Conservation (phyloP, 2,113 vertebrate species). For the Seriola rivoliana region DNA sequence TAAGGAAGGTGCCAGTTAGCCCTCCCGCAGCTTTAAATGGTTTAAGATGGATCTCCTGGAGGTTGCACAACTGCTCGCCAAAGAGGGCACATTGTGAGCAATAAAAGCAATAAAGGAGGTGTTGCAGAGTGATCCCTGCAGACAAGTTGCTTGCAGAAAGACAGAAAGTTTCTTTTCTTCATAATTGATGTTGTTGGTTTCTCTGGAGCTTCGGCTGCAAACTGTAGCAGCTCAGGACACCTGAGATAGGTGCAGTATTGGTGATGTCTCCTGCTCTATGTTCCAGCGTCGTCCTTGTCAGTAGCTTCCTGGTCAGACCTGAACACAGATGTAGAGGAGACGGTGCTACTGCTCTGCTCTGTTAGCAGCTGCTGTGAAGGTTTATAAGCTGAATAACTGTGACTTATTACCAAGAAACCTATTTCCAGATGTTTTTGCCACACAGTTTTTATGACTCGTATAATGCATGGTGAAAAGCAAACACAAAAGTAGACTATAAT, state of each 20-base stretch:
- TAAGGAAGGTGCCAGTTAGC: constrained; percentile 44
- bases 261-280: constrained; percentile 31
- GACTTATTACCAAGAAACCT: constrained; percentile 21
- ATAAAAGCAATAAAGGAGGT: constrained; percentile 39
- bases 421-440: constrained; percentile 45
- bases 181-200: not conserved
- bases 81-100: constrained; percentile 39
- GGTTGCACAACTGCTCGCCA: constrained; percentile 43
- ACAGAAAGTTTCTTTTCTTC: not conserved
- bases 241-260: constrained; percentile 47
- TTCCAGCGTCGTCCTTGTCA: constrained; percentile 41
- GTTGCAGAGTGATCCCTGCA: constrained; percentile 14
- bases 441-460: constrained; percentile 9
- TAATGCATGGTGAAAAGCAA: not conserved
- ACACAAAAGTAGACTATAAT: not conserved
- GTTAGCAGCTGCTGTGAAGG: constrained; percentile 47
- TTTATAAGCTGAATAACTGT: constrained; percentile 15
- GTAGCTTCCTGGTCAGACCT: constrained; percentile 5
- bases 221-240: constrained; percentile 5
- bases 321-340: constrained; percentile 22
- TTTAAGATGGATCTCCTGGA: constrained; percentile 63
- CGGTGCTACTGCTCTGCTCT: constrained; percentile 30
- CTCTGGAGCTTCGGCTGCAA: constrained; percentile 7
- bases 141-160: not conserved
- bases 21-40: constrained; percentile 65